Conservation (phyloP, 2,797 vertebrate species). For the Danionella dracula region DNA sequence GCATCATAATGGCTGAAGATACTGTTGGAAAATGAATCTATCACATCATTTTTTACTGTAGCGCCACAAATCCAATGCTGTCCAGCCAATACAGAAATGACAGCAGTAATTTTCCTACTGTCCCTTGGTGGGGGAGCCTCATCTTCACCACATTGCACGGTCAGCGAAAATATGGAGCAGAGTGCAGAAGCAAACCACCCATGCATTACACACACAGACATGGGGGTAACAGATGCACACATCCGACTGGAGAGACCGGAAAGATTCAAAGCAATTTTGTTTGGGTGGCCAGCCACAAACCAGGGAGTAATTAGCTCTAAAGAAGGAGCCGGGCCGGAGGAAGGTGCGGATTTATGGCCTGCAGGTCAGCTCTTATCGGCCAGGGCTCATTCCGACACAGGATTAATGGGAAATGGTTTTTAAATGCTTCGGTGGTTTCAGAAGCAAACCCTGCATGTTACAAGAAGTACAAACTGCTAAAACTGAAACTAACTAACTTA, state of each 20-base stretch:
- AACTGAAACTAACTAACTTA: slow-evolving; percentile 33
- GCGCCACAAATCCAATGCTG: slow-evolving; percentile 35
- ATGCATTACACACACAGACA: slow-evolving; percentile 34
- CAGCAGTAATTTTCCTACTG: slow-evolving; percentile 46
- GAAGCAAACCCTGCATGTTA: slow-evolving; percentile 45
- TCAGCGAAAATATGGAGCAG: slow-evolving; percentile 37
- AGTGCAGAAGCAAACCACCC: slow-evolving; percentile 28
- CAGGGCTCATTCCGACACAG: slow-evolving; percentile 30
- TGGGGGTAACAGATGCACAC: background rate
- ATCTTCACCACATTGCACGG: slow-evolving; percentile 30
- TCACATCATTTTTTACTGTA: slow-evolving; percentile 38
- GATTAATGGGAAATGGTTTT: slow-evolving; percentile 51
- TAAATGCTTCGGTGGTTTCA: slow-evolving; percentile 44
- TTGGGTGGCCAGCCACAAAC: slow-evolving; percentile 24
- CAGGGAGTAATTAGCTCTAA: slow-evolving; percentile 46
- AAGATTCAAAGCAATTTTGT: slow-evolving; percentile 34
- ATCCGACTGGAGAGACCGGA: slow-evolving; percentile 11
- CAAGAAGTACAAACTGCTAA: slow-evolving; percentile 31
- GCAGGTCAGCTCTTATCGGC: slow-evolving; percentile 46
- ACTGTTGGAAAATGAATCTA: slow-evolving; percentile 34
- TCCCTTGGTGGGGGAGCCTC: slow-evolving; percentile 25
- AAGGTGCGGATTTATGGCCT: slow-evolving; percentile 45
- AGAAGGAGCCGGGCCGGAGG: slow-evolving; percentile 32
- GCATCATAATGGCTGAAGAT: slow-evolving; percentile 24
- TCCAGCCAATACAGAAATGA: slow-evolving; percentile 31